These are phyloP conservation scores for Priocnemis perturbator DNA, from an alignment of 2,888 invertebrate genomes.

Conservation along the genomic window DNA sequence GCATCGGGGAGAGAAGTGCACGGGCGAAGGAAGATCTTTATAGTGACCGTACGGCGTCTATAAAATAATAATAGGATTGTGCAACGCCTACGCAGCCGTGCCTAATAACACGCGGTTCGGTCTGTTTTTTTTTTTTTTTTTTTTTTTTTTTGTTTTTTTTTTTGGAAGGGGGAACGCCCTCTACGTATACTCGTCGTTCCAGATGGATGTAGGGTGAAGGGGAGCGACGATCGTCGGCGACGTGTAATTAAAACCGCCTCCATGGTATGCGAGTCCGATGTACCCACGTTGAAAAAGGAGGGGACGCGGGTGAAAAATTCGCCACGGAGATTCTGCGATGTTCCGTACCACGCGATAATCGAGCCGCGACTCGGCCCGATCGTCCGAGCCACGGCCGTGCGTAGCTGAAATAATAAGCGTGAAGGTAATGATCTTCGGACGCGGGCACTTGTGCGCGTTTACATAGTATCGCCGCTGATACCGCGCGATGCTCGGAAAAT, in stretches of 20 bases:
- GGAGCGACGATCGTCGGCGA: conserved; percentile 29
- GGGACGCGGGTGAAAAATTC: conserved; percentile 39
- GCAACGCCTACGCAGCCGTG: conserved; percentile 43
- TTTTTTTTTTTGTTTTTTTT: background rate
- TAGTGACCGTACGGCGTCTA: conserved; percentile 31
- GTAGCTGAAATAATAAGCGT: no score
- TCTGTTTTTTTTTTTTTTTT: conserved; percentile 34
- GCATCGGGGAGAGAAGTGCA: no score
- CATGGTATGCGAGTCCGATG: conserved; percentile 30
- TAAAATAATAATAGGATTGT: conserved; percentile 53
- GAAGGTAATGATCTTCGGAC: no score
- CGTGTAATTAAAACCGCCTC: conserved; percentile 57
- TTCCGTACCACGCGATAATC: conserved; percentile 28
- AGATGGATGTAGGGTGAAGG: conserved; percentile 27
- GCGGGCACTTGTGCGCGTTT: no score
- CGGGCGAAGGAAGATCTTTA: conserved; percentile 11
- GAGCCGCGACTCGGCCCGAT: background rate
- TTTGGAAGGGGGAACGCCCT: conserved; percentile 43
- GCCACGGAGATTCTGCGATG: conserved; percentile 28
- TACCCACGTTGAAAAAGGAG: background rate
- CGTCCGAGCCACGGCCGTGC: background rate
- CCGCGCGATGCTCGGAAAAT: no score
- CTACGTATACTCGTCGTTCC: conserved; percentile 19
- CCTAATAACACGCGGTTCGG: conserved; percentile 46
- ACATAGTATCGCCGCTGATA: no score